Conservation (phyloP, 1,140 invertebrate genomes). For the Venturia canescens region DNA sequence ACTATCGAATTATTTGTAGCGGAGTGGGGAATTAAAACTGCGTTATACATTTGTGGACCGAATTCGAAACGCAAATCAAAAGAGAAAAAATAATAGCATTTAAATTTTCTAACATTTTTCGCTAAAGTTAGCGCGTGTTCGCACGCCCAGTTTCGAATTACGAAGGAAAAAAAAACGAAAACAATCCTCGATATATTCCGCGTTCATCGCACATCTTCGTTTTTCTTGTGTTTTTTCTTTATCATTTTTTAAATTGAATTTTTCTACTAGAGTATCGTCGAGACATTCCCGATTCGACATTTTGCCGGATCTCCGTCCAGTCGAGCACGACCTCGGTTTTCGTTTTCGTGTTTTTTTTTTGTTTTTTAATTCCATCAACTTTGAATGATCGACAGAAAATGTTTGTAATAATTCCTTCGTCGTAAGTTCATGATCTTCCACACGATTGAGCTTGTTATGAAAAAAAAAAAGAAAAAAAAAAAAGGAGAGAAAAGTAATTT, state of each 20-base stretch:
- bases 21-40: conserved; percentile 9
- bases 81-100: background rate
- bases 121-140: background rate
- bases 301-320: conserved; percentile 40
- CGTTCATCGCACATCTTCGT: background rate
- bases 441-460: background rate
- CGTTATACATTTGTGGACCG: conserved; percentile 6
- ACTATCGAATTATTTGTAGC: conserved; percentile 29
- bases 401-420: background rate
- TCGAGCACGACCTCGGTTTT: conserved; percentile 34
- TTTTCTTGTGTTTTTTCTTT: background rate
- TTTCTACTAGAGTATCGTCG: conserved; percentile 37
- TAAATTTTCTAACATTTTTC: background rate
- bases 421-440: background rate
- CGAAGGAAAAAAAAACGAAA: background rate
- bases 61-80: background rate
- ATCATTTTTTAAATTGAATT: background rate
- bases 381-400: conserved; percentile 1
- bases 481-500: background rate
- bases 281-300: conserved; percentile 43
- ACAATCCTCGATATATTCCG: conserved; percentile 6
- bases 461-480: background rate
- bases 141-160: background rate
- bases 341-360: background rate
- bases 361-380: background rate